Evolutionary conservation across 2,797 vertebrate genomes (phyloP).

Genomic region (Anas acuta): DNA sequence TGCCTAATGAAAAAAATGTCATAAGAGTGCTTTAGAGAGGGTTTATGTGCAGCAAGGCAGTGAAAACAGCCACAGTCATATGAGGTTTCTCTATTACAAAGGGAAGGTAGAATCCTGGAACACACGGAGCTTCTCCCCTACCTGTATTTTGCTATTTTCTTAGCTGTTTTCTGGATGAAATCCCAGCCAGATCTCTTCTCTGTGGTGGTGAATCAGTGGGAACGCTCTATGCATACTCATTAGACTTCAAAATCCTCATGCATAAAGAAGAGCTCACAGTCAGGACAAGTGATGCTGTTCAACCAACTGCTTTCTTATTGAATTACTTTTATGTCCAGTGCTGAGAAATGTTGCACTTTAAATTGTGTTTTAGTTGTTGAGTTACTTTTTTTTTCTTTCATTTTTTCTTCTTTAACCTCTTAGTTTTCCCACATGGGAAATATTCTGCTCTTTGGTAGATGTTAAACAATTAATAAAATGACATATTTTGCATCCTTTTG

Average conservation of each 20-base stretch:
- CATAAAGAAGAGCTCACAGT: slow-evolving; percentile 35
- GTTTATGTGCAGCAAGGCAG: not conserved
- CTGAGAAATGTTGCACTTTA: not conserved
- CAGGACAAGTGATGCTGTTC: not conserved
- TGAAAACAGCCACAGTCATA: not conserved
- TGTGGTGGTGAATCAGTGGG: slow-evolving; percentile 23
- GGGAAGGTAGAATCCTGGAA: not conserved
- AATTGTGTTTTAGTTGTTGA: not conserved
- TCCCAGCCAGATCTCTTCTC: slow-evolving; percentile 9
- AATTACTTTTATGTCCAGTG: not conserved
- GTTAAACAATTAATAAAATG: slow-evolving; percentile 17
- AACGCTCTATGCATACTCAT: slow-evolving; percentile 47
- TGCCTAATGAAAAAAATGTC: not conserved
- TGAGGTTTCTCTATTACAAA: fast-evolving
- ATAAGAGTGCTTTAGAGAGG: not conserved
- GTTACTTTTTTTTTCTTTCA: not conserved
- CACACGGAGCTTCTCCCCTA: not conserved
- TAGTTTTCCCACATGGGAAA: not conserved
- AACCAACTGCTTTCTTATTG: not conserved
- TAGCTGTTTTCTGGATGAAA: slow-evolving; percentile 4
- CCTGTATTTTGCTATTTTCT: slow-evolving; percentile 27
- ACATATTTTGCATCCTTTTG: slow-evolving; percentile 5
- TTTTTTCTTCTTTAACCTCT: not conserved
- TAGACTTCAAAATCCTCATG: slow-evolving; percentile 27
- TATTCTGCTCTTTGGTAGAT: not conserved